Evolutionary conservation across 2,888 invertebrate genomes (phyloP).

Genomic region (Dynastes grantii): DNA sequence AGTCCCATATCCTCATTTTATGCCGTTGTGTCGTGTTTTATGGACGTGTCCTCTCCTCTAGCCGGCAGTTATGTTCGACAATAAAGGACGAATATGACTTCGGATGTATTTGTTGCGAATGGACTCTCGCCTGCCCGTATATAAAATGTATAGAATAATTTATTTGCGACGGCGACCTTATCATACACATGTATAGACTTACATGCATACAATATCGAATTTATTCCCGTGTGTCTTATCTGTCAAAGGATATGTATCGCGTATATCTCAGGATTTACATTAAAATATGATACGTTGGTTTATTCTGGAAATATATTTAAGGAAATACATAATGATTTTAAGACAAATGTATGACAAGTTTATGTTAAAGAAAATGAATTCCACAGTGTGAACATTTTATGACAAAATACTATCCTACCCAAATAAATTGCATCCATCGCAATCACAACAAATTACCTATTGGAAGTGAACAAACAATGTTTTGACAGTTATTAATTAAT

Average conservation of each 20-base stretch:
- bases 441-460: too few relatives aligned
- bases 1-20: constrained; percentile 62
- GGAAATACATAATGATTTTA: background rate
- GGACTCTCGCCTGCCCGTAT: constrained; percentile 61
- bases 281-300: background rate
- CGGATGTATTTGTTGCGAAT: constrained; percentile 67
- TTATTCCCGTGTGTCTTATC: constrained; percentile 31
- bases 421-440: too few relatives aligned
- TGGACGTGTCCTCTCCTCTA: constrained; percentile 59
- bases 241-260: background rate
- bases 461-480: too few relatives aligned
- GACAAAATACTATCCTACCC: too few relatives aligned
- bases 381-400: too few relatives aligned
- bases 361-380: too few relatives aligned
- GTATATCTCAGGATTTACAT: constrained; percentile 4
- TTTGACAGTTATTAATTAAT: too few relatives aligned
- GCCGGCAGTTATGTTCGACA: constrained; percentile 61
- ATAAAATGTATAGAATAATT: constrained; percentile 71
- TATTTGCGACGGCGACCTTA: constrained; percentile 62
- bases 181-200: constrained; percentile 51
- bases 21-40: constrained; percentile 61
- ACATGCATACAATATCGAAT: constrained; percentile 47
- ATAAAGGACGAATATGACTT: constrained; percentile 65
- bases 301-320: background rate
- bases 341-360: too few relatives aligned